A percentile compares a stretch with the other conserved stretches of the same genome.
Conservation (phyloP, 2,888 invertebrate genomes). For the Coelopa pilipes region DNA sequence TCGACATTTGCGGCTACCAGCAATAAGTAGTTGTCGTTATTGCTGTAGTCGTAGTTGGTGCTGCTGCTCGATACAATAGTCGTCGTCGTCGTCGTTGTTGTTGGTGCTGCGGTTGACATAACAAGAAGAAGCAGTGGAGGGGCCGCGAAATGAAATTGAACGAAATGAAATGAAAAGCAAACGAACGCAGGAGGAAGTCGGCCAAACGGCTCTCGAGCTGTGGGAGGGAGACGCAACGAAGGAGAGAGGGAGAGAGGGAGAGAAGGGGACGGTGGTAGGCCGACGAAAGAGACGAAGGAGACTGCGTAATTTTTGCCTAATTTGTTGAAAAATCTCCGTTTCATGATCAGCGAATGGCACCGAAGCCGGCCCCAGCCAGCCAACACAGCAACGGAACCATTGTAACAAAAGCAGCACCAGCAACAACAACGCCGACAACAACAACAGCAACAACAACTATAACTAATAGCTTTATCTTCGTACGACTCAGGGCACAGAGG, state of each 20-base stretch:
- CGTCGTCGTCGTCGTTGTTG: no score
- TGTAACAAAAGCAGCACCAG: background rate
- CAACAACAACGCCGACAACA: background rate
- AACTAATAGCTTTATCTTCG: background rate
- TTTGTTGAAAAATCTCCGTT: background rate
- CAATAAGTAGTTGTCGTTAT: no score
- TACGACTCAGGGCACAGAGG: no score
- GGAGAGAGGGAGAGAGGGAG: background rate
- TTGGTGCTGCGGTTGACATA: no score
- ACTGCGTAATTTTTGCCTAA: slow-evolving; percentile 12
- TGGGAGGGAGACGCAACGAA: no score
- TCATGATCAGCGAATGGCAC: background rate
- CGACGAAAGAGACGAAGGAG: background rate
- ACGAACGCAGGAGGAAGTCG: no score
- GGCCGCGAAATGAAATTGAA: background rate
- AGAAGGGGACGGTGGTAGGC: background rate
- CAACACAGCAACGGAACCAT: background rate
- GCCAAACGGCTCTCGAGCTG: no score
- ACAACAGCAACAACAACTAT: background rate
- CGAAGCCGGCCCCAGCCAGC: background rate
- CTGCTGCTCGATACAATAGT: no score
- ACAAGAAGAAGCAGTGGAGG: no score
- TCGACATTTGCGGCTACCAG: no score
- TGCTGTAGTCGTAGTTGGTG: no score
- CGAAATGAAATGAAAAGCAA: background rate